Evolutionary conservation across 92 coral and sea anemone genomes (phyloP), one percentile per base, ranked within the genome.

Genomic region (Palythoa grandis): DNA sequence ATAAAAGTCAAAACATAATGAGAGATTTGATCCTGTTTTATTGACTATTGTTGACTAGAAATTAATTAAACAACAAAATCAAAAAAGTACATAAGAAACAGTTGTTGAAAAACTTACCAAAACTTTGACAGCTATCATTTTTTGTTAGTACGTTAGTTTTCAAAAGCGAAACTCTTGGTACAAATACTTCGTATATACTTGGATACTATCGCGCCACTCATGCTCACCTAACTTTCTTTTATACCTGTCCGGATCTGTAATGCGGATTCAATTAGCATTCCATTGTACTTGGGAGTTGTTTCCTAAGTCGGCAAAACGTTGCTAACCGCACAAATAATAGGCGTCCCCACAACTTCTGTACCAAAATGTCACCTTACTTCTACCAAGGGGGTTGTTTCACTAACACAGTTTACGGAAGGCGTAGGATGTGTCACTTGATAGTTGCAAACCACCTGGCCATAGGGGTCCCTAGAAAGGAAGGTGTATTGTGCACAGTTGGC

Each of bases 381-480:
- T 58, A 22, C 35, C 7, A 58, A 7, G 53, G 24, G 29, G 29
- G 17, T 56, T 35, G 82, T 57, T 58, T 78, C 19, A 17, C 40
- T 15, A 39, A 37, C 24, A 14, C 39, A 60, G 71, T 60, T 9
- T 39, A 61, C 83, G 83, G 83, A 78, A 78, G 53, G 83, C 83
- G 83, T 61, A 78, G 83, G 83, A 65, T 60, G 35, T n/a, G 37
- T 65, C 83, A 60, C 72, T 24, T 78, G 83, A 78, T 78, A 11
- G 7, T 19, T 22, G 54, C n/a, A 4, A 16, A 22, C 68, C 25
- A 17, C 52, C 14, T 35, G 25, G 37, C 66, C 70, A 54, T 38
- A 78, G 35, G 52, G 53, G 25, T 67, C 22, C 13, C 25, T 38
- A 29, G 10, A 24, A 5, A 75, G 15, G 39, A 3, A 23, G 14